Evolutionary conservation across 2,113 vertebrate species (phyloP), one percentile per base, ranked within the genome.

Genomic region (Dromas ardeola): DNA sequence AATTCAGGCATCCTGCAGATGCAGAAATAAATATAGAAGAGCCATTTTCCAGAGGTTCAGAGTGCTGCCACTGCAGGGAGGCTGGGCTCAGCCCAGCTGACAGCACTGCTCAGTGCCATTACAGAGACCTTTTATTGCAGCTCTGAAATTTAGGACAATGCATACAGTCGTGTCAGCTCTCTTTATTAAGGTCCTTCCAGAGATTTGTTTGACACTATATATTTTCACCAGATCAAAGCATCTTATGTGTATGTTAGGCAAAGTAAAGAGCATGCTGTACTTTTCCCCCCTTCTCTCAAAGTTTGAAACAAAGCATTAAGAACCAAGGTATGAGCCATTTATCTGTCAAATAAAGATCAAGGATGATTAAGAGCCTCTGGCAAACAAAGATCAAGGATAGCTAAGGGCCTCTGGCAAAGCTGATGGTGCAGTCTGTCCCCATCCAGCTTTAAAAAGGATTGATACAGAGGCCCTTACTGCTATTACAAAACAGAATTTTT

Each of bases 331-430:
- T 78, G 77, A 94, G 81, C 73, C 96, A 56, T 97, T 98, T 96
- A 97, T 96, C 97, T 97, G 96, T 95, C 97, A 98, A 96, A 97
- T 96, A 95, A 97, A 98, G 98, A 98, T 97, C 97, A 98, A 96
- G 86, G 87, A 92, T 97, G 96, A 96, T 98, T 97, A 98, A 93
- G 91, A 95, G 93, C 95, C 97, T 95, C 94, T 95, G 97, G 97
- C 97, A 97, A 97, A 97, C 84, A 94, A 95, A 96, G 94, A 96
- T 90, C 96, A 97, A 97, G 90, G 94, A 88, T 96, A 73, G 93
- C 96, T 97, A 97, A 92, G 92, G 82, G 90, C 95, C 97, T 97
- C 91, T 93, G 95, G 96, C 96, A 97, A 97, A 96, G 95, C 94
- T 34, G 90, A 85, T 81, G 71, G 95, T 85, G 88, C 95, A 86